Evolutionary conservation across 2,888 invertebrate species (phyloP).

Genomic region (Macrophya annulata): DNA sequence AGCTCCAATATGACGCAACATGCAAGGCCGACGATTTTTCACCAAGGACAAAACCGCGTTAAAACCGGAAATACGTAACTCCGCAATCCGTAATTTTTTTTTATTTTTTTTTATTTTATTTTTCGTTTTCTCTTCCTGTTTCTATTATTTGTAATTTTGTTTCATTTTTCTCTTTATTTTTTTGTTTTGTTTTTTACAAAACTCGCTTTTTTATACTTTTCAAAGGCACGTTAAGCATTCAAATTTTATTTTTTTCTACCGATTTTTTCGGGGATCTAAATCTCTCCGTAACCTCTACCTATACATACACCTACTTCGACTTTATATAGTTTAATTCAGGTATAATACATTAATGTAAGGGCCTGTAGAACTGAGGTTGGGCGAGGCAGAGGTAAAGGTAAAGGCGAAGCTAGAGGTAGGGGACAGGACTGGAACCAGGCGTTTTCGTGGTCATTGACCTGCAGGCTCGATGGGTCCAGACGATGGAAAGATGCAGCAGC

Average conservation of each 20-base stretch:
- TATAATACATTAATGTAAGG: not conserved
- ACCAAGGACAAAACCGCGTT: not conserved
- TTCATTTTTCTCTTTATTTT: not conserved
- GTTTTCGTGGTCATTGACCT: conserved; percentile 47
- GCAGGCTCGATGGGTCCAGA: conserved; percentile 28
- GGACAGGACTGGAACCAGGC: conserved; percentile 39
- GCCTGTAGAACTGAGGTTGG: conserved; percentile 9
- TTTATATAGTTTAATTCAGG: not conserved
- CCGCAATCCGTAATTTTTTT: not conserved
- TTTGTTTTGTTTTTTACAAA: not conserved
- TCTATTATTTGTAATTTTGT: not conserved
- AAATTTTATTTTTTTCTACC: not conserved
- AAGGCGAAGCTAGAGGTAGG: conserved; percentile 31
- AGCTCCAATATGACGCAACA: not conserved
- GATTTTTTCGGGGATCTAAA: conserved; percentile 9
- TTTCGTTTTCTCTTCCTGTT: not conserved
- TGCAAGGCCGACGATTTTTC: not conserved
- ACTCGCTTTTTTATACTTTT: not conserved
- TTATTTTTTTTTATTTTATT: too few relatives aligned
- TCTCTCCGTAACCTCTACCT: too few relatives aligned
- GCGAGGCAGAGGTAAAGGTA: conserved; percentile 37
- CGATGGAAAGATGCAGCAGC: conserved; percentile 46
- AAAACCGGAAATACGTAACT: conserved; percentile 23
- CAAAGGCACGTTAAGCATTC: not conserved
- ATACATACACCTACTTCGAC: not conserved